phyloP scores from a whole-genome alignment of 2,113 vertebrate genomes.

The Cynocephalus volans region DNA sequence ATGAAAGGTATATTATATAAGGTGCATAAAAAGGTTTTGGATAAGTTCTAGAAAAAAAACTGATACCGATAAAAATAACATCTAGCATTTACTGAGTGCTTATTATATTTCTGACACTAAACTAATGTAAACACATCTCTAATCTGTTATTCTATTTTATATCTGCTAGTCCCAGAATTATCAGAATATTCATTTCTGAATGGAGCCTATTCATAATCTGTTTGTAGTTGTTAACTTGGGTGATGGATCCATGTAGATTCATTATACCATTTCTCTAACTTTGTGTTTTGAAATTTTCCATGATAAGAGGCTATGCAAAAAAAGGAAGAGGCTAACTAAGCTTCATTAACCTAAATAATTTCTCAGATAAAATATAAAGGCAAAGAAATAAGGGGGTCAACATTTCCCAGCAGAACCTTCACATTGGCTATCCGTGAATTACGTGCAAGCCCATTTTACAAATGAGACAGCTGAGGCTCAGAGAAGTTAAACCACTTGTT shows the following conservation, averaged over 20 bases:
- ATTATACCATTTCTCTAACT: slow-evolving; percentile 16
- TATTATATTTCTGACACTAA: background rate
- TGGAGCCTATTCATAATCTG: background rate
- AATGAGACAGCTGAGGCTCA: background rate
- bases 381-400: background rate
- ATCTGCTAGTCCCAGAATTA: background rate
- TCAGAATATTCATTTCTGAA: slow-evolving; percentile 56
- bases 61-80: background rate
- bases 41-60: slow-evolving; percentile 13
- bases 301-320: background rate
- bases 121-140: background rate
- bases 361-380: background rate
- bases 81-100: background rate
- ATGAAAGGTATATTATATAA: background rate
- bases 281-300: slow-evolving; percentile 39
- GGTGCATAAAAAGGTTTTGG: background rate
- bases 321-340: background rate
- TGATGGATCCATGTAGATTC: background rate
- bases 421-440: background rate
- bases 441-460: background rate
- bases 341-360: slow-evolving; percentile 8
- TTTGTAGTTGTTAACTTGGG: slow-evolving; percentile 3
- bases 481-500: background rate
- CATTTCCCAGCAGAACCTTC: background rate
- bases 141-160: slow-evolving; percentile 35